Evolutionary conservation across 2,888 invertebrate genomes (phyloP), one percentile per base, ranked within the genome.

Genomic region (Oligia strigilis): DNA sequence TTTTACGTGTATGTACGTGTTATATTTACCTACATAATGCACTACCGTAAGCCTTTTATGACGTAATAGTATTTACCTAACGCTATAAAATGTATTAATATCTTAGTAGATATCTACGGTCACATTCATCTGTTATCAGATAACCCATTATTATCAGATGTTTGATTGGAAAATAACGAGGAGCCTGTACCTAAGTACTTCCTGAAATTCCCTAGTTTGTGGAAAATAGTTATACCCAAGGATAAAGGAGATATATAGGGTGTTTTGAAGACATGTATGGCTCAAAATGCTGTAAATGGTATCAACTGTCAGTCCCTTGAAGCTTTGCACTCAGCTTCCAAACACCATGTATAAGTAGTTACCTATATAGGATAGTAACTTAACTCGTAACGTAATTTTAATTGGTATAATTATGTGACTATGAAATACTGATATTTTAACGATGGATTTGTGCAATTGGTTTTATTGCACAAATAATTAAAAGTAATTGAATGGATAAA

Each of bases 141-240:
- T 90, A 85, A 83, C 52, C 65, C 49, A 69, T 74, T 88, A 92
- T 91, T 88, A 92, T 92, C 91, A 83, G 81, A 87, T 86, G 86
- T 87, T 84, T 78, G 83, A 70, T 75, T 80, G 84, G 86, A 83
- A 90, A 89, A 92, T 87, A 86, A 84, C 85, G 69, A 14, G 29
- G 8, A 60, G 36, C 36, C 43, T 70, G 60, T 71, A 77, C 77
- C 83, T 84, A 13, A 13, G 13, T 13, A 77, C 81, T 85, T 86
- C 81, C 84, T 80, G 72, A 79, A 80, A 81, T 29, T 58, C 69
- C 71, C 46, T 80, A 70, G 23, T 66, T 72, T 69, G 67, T 17
- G 62, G 29, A 62, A 72, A 67, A 67, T 70, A 29, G 36, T 82
- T 40, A 29, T 55, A 66, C 11, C 14, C 29, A 49, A 40, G 43